A percentile compares a stretch with the other conserved stretches of the same genome.
Evolutionary conservation across 2,797 vertebrate genomes (phyloP).

Genomic region (Chelidonichthys spinosus): DNA sequence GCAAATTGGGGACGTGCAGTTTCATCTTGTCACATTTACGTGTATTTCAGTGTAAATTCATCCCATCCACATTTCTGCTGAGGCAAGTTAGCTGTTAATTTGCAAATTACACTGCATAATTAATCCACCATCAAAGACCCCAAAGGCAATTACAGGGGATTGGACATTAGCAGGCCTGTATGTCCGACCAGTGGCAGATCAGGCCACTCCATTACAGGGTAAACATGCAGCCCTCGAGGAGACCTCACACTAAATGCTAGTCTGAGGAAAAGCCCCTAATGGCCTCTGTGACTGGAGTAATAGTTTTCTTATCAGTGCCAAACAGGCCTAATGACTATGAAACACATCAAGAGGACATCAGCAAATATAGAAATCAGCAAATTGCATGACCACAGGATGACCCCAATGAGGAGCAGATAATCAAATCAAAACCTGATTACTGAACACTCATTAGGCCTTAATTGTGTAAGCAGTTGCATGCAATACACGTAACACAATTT

Average conservation of each 20-base stretch:
- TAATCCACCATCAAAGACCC: constrained; percentile 66
- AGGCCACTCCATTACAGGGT: constrained; percentile 65
- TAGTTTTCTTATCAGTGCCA: constrained; percentile 76
- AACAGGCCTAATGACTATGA: constrained; percentile 71
- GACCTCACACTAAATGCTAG: constrained; percentile 55
- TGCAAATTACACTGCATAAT: constrained; percentile 73
- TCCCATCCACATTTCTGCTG: constrained; percentile 48
- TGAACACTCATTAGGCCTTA: constrained; percentile 47
- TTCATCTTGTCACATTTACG: constrained; percentile 62
- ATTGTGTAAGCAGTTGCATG: constrained; percentile 49
- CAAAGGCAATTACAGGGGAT: constrained; percentile 68
- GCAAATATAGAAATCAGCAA: constrained; percentile 69
- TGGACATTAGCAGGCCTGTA: constrained; percentile 66
- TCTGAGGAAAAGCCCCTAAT: constrained; percentile 65
- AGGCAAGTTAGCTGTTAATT: constrained; percentile 68
- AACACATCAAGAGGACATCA: constrained; percentile 72
- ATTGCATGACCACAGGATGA: constrained; percentile 67
- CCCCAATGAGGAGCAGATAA: constrained; percentile 63
- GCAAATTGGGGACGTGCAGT: constrained; percentile 26
- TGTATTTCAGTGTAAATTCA: constrained; percentile 60
- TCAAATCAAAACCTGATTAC: constrained; percentile 59
- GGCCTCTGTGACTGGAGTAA: constrained; percentile 63
- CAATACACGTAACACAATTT: constrained; percentile 42
- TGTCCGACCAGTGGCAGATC: constrained; percentile 55
- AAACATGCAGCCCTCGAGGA: constrained; percentile 53